Evolutionary conservation across 2,888 invertebrate species (phyloP).

Genomic region (Leptothorax acervorum): DNA sequence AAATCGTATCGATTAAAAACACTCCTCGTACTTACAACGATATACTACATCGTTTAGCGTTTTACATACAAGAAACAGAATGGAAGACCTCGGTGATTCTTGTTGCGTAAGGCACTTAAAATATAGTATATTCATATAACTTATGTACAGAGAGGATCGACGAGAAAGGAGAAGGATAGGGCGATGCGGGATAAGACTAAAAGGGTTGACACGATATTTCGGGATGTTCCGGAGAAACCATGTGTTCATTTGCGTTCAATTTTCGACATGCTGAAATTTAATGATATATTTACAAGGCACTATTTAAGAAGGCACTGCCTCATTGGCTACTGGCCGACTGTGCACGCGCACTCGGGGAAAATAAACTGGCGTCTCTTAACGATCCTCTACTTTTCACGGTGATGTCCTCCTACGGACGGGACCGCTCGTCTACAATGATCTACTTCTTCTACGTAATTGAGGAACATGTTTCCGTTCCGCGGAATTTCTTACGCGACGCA

Average conservation of each 20-base stretch:
- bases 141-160: slow-evolving; percentile 68
- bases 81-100: slow-evolving; percentile 85
- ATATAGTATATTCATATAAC: slow-evolving; percentile 70
- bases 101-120: slow-evolving; percentile 86
- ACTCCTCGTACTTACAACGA: slow-evolving; percentile 63
- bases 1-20: slow-evolving; percentile 30
- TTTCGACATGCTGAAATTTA: slow-evolving; percentile 42
- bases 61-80: slow-evolving; percentile 82
- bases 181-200: background rate
- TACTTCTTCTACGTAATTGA: slow-evolving; percentile 36
- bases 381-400: slow-evolving; percentile 46
- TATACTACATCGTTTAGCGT: slow-evolving; percentile 72
- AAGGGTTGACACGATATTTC: slow-evolving; percentile 7
- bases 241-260: background rate
- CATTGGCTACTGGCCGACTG: slow-evolving; percentile 80
- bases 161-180: background rate
- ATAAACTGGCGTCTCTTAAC: slow-evolving; percentile 56
- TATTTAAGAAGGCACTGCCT: slow-evolving; percentile 82
- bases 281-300: slow-evolving; percentile 82
- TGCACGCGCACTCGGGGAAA: slow-evolving; percentile 67
- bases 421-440: slow-evolving; percentile 49
- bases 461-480: slow-evolving; percentile 67
- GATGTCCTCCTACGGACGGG: slow-evolving; percentile 15
- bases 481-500: slow-evolving; percentile 26
- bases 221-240: background rate